These are phyloP conservation scores for Streblospio benedicti DNA, from an alignment of 1,140 invertebrate genomes.

Conservation along the genomic window DNA sequence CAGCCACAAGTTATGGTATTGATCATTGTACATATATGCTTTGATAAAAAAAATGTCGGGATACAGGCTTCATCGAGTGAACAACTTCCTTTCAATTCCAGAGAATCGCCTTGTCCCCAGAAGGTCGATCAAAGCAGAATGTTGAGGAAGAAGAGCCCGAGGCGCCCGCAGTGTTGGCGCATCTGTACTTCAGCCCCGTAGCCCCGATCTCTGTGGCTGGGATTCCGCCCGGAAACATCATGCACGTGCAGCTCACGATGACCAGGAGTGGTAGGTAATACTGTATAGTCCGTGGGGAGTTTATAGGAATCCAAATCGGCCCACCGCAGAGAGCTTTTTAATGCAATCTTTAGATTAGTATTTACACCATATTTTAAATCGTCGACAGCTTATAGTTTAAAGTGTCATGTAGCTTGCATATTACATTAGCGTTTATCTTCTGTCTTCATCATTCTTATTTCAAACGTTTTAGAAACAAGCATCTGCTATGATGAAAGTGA, in stretches of 20 bases:
- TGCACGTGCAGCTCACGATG: neutral
- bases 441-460: too few relatives aligned
- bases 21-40: neutral
- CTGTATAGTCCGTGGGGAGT: neutral
- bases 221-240: conserved; percentile 2
- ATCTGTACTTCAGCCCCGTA: conserved; percentile 8
- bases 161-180: neutral
- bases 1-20: neutral
- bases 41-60: neutral
- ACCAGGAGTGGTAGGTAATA: neutral
- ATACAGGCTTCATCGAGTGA: neutral
- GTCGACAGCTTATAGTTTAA: too few relatives aligned
- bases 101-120: neutral
- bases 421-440: too few relatives aligned
- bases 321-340: too few relatives aligned
- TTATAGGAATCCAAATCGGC: too few relatives aligned
- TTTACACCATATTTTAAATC: too few relatives aligned
- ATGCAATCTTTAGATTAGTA: too few relatives aligned
- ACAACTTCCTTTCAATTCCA: neutral
- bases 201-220: neutral
- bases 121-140: neutral
- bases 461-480: neutral
- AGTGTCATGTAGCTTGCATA: too few relatives aligned
- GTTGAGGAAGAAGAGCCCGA: too few relatives aligned
- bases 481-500: conserved; percentile 1